Percentiles rank a stretch among this genome's conserved stretches.
Evolutionary conservation across 2,888 invertebrate species (phyloP).

Genomic region (Vannuccia rotundouncinata): DNA sequence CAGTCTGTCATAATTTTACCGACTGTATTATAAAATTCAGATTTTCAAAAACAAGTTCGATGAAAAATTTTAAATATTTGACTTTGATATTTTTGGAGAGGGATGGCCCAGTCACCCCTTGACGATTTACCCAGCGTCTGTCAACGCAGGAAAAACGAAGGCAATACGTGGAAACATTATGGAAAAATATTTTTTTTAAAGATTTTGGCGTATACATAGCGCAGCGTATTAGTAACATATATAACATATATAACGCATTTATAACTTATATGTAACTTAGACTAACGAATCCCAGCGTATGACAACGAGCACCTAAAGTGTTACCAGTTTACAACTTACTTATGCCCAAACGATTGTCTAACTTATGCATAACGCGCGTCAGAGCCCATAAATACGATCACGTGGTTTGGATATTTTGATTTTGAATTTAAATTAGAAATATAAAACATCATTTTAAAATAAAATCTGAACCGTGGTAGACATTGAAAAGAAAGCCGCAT

Average conservation of each 20-base stretch:
- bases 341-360: background rate
- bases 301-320: background rate
- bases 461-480: too few relatives aligned
- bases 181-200: background rate
- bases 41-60: too few relatives aligned
- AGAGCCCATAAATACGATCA: too few relatives aligned
- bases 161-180: background rate
- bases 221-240: background rate
- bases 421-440: too few relatives aligned
- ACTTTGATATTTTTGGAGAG: too few relatives aligned
- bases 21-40: too few relatives aligned
- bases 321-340: background rate
- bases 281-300: background rate
- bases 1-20: too few relatives aligned
- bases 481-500: too few relatives aligned
- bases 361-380: background rate
- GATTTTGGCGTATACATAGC: background rate
- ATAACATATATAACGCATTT: background rate
- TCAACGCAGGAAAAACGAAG: background rate
- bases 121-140: background rate
- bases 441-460: too few relatives aligned
- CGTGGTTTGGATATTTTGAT: too few relatives aligned
- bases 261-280: background rate
- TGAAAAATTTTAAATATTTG: too few relatives aligned
- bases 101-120: background rate